A percentile compares a stretch with the other conserved stretches of the same genome.
phyloP scores from a whole-genome alignment of 2,888 invertebrate species.

The Netelia virgata region DNA sequence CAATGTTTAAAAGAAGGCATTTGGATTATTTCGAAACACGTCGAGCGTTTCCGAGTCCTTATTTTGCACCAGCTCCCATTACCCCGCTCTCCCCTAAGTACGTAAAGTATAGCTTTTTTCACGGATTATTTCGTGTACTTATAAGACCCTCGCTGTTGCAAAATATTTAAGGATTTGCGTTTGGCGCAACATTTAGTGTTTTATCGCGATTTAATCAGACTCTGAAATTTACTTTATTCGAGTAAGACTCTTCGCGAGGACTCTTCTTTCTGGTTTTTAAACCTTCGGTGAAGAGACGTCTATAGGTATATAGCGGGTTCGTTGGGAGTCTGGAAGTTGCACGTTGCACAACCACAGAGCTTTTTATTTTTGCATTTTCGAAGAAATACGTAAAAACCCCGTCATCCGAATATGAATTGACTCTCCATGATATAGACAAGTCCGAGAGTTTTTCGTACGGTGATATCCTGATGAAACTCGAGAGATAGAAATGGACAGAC shows the following conservation, averaged over 20 bases:
- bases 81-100: no score
- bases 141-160: no score
- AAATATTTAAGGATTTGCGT: no score
- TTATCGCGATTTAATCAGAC: constrained; percentile 14
- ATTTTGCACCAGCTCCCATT: no score
- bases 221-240: background rate
- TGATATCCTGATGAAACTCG: background rate
- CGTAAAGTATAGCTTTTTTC: no score
- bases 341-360: background rate
- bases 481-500: constrained; percentile 1
- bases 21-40: no score
- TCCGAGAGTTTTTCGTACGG: background rate
- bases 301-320: background rate
- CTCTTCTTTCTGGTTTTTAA: background rate
- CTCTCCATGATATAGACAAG: background rate
- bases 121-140: background rate
- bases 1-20: no score
- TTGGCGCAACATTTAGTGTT: background rate
- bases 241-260: background rate
- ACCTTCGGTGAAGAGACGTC: background rate
- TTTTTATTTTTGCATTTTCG: constrained; percentile 51
- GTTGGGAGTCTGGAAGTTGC: background rate
- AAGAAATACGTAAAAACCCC: constrained; percentile 41
- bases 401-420: background rate
- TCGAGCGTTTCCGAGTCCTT: no score